phyloP scores from a whole-genome alignment of 2,888 invertebrate genomes.

The Tigriopus californicus region DNA sequence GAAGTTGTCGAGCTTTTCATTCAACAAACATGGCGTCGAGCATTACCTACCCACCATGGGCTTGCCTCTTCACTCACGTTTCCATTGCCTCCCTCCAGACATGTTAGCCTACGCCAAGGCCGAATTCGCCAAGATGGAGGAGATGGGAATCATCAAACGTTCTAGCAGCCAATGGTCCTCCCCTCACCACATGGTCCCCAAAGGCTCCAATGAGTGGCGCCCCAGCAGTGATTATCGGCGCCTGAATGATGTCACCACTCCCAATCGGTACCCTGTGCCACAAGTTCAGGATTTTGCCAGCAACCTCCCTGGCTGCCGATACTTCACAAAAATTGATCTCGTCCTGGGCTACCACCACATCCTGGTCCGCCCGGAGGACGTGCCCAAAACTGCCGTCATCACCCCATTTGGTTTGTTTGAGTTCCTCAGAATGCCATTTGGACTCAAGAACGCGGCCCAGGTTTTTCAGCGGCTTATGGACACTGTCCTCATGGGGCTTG shows the following conservation, averaged over 20 bases:
- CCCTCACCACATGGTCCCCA: not conserved
- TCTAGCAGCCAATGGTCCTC: not conserved
- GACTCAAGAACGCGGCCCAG: constrained; percentile 27
- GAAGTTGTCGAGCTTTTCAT: too few species aligned
- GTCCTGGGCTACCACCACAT: constrained; percentile 27
- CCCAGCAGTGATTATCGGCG: constrained; percentile 27
- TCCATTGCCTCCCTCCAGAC: too few species aligned
- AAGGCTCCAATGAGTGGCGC: constrained; percentile 19
- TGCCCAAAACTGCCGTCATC: constrained; percentile 26
- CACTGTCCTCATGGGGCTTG: constrained; percentile 20
- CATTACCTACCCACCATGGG: too few species aligned
- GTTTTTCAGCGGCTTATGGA: constrained; percentile 27
- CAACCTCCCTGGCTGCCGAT: constrained; percentile 13
- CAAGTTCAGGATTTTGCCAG: constrained; percentile 25
- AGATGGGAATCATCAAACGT: not conserved
- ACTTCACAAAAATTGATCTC: constrained; percentile 22
- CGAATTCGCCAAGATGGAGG: too few species aligned
- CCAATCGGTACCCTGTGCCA: constrained; percentile 26
- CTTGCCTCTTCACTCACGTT: too few species aligned
- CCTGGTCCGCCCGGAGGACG: constrained; percentile 24
- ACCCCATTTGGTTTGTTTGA: constrained; percentile 27
- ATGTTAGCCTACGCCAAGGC: too few species aligned
- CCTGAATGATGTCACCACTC: constrained; percentile 24
- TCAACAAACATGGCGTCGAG: too few species aligned
- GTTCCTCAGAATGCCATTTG: constrained; percentile 25